Conservation (phyloP, 2,113 vertebrate species). For the Muscicapa adusta region DNA sequence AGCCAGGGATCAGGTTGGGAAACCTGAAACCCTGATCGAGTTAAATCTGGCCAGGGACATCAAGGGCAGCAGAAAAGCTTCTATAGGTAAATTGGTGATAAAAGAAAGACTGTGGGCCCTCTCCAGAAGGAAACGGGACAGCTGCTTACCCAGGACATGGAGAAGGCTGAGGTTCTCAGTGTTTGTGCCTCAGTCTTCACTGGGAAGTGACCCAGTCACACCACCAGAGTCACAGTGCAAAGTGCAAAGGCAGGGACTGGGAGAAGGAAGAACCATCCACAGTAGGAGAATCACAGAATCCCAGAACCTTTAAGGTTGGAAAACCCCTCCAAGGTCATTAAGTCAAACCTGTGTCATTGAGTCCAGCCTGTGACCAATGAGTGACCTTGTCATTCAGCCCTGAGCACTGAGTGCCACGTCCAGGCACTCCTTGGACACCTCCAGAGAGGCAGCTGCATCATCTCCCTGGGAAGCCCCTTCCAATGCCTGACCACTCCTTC, state of each 20-base stretch:
- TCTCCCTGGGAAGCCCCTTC: not conserved
- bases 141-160: not conserved
- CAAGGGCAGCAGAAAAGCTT: not conserved
- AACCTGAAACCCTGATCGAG: not conserved
- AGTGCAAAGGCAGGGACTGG: not conserved
- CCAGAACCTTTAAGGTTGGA: not conserved
- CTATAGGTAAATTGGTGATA: not conserved
- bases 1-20: not conserved
- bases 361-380: not conserved
- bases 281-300: not conserved
- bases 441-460: not conserved
- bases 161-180: not conserved
- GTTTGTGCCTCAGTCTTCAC: not conserved
- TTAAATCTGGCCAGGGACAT: not conserved
- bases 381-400: not conserved
- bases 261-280: not conserved
- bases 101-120: not conserved
- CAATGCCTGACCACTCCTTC: not conserved
- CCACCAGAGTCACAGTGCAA: rapidly evolving
- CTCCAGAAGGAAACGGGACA: not conserved
- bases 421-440: not conserved
- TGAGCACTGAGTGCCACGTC: not conserved
- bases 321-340: not conserved
- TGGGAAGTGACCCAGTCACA: not conserved
- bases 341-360: not conserved